Conservation (phyloP, 1,140 invertebrate species). For the Papilio polyxenes region DNA sequence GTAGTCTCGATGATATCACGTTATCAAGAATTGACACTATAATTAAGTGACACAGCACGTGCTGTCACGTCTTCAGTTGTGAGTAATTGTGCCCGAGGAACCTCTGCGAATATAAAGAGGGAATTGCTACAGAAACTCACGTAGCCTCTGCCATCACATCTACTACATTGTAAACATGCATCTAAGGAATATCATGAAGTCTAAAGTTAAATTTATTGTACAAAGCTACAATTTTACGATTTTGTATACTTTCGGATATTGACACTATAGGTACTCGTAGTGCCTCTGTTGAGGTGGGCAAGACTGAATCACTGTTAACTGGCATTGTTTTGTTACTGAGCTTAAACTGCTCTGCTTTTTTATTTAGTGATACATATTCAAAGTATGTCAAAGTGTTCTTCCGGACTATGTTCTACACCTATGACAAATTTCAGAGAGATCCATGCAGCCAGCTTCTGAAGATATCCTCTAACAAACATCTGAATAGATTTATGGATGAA, state of each 20-base stretch:
- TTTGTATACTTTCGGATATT: not conserved
- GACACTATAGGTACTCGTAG: too few relatives aligned
- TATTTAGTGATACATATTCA: too few relatives aligned
- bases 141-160: not conserved
- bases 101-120: conserved; percentile 37
- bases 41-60: conserved; percentile 37
- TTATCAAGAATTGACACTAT: conserved; percentile 31
- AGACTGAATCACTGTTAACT: too few relatives aligned
- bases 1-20: not conserved
- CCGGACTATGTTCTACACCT: too few relatives aligned
- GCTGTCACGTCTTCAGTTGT: conserved; percentile 35
- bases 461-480: too few relatives aligned
- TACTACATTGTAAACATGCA: conserved; percentile 12
- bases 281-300: too few relatives aligned
- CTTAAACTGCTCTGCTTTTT: not conserved
- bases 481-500: too few relatives aligned
- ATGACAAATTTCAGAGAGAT: too few relatives aligned
- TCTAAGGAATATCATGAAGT: conserved; percentile 34
- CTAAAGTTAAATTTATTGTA: not conserved
- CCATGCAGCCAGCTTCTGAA: too few relatives aligned
- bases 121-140: conserved; percentile 8
- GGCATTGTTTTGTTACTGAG: not conserved
- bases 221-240: not conserved
- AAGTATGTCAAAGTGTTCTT: too few relatives aligned
- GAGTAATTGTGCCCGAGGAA: conserved; percentile 33